phyloP scores from a whole-genome alignment of 2,113 vertebrate genomes.

The Procavia capensis region DNA sequence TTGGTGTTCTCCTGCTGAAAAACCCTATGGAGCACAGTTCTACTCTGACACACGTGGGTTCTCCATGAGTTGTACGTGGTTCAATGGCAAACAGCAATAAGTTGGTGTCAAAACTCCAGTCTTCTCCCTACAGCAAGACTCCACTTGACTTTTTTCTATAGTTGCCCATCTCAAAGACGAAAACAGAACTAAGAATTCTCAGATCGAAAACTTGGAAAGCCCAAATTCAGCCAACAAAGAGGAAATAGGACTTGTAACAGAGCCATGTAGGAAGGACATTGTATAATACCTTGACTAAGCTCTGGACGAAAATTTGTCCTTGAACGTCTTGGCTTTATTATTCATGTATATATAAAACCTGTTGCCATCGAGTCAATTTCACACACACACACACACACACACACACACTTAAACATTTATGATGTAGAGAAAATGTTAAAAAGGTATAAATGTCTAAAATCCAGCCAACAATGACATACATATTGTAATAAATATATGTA shows the following conservation, averaged over 20 bases:
- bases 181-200: constrained; percentile 20
- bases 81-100: background rate
- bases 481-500: background rate
- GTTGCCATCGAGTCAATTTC: too few relatives aligned
- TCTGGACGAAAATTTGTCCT: constrained; percentile 34
- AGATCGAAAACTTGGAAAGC: background rate
- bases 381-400: too few relatives aligned
- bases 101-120: background rate
- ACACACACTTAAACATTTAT: background rate
- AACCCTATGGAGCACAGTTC: background rate
- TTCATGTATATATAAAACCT: too few relatives aligned
- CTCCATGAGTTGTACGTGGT: background rate
- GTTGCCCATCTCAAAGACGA: background rate
- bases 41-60: background rate
- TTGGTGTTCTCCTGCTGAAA: background rate
- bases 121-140: background rate
- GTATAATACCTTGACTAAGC: background rate
- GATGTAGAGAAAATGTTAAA: background rate
- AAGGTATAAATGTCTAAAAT: background rate
- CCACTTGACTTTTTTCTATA: background rate
- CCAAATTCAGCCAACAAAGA: background rate
- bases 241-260: background rate
- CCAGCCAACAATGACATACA: too few relatives aligned
- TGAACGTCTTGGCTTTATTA: background rate
- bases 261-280: background rate